Evolutionary conservation across 1,140 invertebrate species (phyloP), one percentile per base, ranked within the genome.

Genomic region (Ostrea edulis): DNA sequence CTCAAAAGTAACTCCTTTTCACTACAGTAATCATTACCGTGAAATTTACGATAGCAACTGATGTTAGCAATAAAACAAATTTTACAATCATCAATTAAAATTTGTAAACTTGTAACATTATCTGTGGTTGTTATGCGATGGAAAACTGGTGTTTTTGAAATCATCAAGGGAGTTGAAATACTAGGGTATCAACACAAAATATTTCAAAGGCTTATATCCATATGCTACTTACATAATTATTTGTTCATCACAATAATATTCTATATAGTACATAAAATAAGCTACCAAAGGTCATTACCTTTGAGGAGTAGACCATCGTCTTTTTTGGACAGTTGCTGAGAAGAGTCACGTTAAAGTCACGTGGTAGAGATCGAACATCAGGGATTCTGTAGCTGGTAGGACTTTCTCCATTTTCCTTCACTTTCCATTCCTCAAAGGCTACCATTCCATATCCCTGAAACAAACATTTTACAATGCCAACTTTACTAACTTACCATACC

Each of bases 311-410:
- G 14, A 99, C 97, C 53, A 98, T 98, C 92, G 97, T 96, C 8
- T 97, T 97, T 96, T 99, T 99, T 0, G 97, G 96, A 44, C 96
- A 96, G 35, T 97, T 97, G 94, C 98, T 98, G 0, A 99, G 95
- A 58, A 99, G 95, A 29, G 97, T 97, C 0, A 99, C 98, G 94
- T 99, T 98, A 93, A 99, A 98, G 94, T 98, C 97, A 88, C 96
- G 95, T 0, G 98, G 98, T 93, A 98, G 98, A 93, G 99, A 97
- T 4, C 96, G 96, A 93, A 95, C 98, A 7, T 97, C 97, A 11
- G 98, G 98, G 88, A 99, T 96, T 95, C 99, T 99, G 93, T 99
- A 99, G 77, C 97, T 96, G 20, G 98, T 98, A 58, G 98, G 98
- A n/a, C 98, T 94, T 53, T 95, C 96, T 25, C 98, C 98, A 84